Base-by-base conservation (phyloP, 1,140 invertebrate genomes). In the Scaptomyza montana region DNA sequence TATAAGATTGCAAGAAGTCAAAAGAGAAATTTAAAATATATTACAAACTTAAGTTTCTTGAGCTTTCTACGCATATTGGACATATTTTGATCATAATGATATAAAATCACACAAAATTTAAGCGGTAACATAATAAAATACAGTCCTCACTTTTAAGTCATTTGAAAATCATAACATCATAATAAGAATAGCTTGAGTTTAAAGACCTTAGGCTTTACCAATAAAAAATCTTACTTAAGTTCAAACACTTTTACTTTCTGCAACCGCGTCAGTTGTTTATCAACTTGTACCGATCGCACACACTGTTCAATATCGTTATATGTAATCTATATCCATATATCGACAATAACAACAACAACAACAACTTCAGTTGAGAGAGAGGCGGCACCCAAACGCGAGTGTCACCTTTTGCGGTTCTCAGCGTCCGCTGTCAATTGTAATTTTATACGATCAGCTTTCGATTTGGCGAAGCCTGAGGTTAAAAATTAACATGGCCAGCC, bases 381-480 rank as follows among this genome's bases (percentile, higher is more conserved):
- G 79, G 71, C 75, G 71, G 65, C 50, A 75, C 19, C 75, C 72
- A 78, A 25, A 56, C 7, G 33, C 59, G 74, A 87, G 82, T 86
- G 82, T 86, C 82, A 86, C 75, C 82, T 86, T 86, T 86, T 86
- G 82, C 78, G 82, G 82, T 86, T 86, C 77, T 78, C 75, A 65
- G 77, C 81, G 78, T 86, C 63, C 78, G 78, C 82, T 86, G 81
- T 87, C 82, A 82, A 62, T 79, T 84, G 82, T 86, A 86, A 86
- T 86, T 87, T 86, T 86, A 86, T 86, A 86, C 82, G 82, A 86
- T 86, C 82, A 86, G 82, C 82, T 86, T 86, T 86, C 82, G 82
- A 87, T 86, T 86, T 87, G 82, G 74, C 82, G 74, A 80, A 82
- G 84, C 84, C 82, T 84, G 80, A 84, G 80, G 80, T 84, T 87